Evolutionary conservation across 2,888 invertebrate genomes (phyloP).

Genomic region (Aleiodes alternator): DNA sequence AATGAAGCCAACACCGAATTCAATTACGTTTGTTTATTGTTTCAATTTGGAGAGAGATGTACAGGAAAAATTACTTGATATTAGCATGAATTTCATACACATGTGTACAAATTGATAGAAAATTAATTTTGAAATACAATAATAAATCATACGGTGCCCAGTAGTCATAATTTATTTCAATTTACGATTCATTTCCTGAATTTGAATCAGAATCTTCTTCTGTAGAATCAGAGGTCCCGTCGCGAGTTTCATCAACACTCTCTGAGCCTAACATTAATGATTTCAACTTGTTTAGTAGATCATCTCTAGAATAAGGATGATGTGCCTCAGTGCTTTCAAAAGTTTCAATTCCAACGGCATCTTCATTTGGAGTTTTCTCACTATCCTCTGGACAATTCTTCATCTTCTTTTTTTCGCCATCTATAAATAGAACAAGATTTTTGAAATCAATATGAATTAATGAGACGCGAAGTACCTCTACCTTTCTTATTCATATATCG

Average conservation of each 20-base stretch:
- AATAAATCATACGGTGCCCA: too few relatives aligned
- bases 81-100: too few relatives aligned
- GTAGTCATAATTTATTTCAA: too few relatives aligned
- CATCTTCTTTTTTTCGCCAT: constrained; percentile 39
- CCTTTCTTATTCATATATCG: constrained; percentile 77
- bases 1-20: neutral
- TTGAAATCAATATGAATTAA: neutral
- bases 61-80: neutral
- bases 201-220: constrained; percentile 22
- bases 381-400: neutral
- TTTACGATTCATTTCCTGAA: neutral
- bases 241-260: constrained; percentile 39
- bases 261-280: constrained; percentile 53
- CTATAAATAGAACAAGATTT: constrained; percentile 36
- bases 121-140: too few relatives aligned
- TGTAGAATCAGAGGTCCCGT: constrained; percentile 42
- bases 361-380: constrained; percentile 26
- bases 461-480: constrained; percentile 49
- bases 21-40: neutral
- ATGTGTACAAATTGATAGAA: too few relatives aligned
- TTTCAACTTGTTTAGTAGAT: constrained; percentile 61
- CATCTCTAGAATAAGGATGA: constrained; percentile 54
- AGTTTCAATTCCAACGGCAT: constrained; percentile 25
- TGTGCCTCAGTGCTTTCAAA: constrained; percentile 22
- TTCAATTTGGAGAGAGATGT: neutral